Base-by-base conservation (phyloP, 2,113 vertebrate species). In the Crocuta crocuta region DNA sequence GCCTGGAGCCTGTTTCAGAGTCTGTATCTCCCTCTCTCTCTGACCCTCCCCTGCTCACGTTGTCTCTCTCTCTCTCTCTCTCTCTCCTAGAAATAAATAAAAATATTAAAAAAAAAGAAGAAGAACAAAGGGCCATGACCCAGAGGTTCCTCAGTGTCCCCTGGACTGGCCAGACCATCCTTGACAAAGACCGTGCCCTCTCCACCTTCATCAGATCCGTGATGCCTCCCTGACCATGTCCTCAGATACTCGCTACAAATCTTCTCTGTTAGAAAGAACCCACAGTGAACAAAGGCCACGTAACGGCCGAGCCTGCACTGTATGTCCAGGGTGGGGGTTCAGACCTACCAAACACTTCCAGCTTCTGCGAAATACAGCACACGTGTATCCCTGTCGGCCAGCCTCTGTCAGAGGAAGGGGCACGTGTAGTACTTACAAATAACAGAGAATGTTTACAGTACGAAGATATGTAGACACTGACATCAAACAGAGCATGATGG, bases 351-450 rank as follows among this genome's bases (percentile, higher is more conserved):
- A 58, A 12, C 0, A 0, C 13, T 45, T 24, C 48, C 61, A 15
- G 0, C 13, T 17, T 24, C 17, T 1, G 13, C 24, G 21, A 45
- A n/a, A 45, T 43, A 26, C 4, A 13, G 19, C 19, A 0, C 10
- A 10, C 10, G 19, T 0, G 0, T 31, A 3, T 1, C 1, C 0
- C 3, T 2, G 19, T 78, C 19, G 2, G 0, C 31, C 39, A 0
- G 15, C 9, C 31, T 13, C 11, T 0, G 1, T 10, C 39, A n/a
- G 1, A 43, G 39, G 48, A 35, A 12, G 80, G 2, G 43, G 12
- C 31, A 10, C 4, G 8, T 4, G 9, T 1, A 16, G 31, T 0
- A 6, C 6, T 79, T 76, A 48, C 78, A 58, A 68, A 58, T 48
- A 66, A 74, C 26, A 48, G 31, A 26, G 68, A 76, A 45, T 35